Conservation (phyloP, 2,113 vertebrate species). For the Cnemophilus loriae region DNA sequence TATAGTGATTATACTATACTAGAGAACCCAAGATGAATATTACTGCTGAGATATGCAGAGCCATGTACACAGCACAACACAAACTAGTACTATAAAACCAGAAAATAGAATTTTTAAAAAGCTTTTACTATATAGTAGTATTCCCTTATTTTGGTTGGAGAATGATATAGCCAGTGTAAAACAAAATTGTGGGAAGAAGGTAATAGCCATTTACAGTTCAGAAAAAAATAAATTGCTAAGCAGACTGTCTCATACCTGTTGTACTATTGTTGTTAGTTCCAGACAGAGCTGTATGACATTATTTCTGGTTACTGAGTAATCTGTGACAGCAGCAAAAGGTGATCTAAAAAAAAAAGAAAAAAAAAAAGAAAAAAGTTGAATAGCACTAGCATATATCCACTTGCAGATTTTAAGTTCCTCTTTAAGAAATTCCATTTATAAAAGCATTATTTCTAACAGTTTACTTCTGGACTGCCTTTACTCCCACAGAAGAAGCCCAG, state of each 20-base stretch:
- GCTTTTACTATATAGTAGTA: neutral
- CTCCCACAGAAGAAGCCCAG: neutral
- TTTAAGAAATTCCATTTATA: neutral
- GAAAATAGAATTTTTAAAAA: neutral
- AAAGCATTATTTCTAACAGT: neutral
- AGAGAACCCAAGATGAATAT: neutral
- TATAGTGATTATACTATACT: neutral
- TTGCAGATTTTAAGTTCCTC: neutral
- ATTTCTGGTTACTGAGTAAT: conserved; percentile 97
- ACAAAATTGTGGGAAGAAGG: neutral
- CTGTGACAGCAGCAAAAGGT: conserved; percentile 95
- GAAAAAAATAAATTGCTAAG: neutral
- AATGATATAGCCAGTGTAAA: neutral
- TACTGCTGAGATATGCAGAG: neutral
- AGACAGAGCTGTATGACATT: conserved; percentile 98
- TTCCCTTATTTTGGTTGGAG: neutral
- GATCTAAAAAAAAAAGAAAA: conserved; percentile 80
- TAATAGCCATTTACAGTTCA: neutral
- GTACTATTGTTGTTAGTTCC: conserved; percentile 97
- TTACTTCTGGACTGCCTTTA: neutral
- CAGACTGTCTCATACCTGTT: conserved; percentile 82
- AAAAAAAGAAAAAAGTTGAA: neutral
- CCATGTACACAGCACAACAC: neutral
- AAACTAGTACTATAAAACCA: neutral
- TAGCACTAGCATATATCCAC: neutral